Percentiles rank a stretch among this genome's conserved stretches.
Conservation (phyloP, 2,888 invertebrate genomes). For the Nephrocerus scutellatus region DNA sequence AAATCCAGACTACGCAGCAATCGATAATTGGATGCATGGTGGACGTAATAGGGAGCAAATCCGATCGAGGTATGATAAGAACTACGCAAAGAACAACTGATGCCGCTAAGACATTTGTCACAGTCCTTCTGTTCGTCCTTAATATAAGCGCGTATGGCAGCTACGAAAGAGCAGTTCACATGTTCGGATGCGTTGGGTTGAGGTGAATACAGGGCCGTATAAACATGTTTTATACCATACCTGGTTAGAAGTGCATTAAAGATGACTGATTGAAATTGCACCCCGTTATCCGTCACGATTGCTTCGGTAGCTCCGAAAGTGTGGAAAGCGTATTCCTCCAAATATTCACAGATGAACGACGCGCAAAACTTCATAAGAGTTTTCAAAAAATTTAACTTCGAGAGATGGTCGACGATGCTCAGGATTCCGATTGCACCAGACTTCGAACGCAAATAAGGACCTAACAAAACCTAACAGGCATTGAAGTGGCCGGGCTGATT, state of each 20-base stretch:
- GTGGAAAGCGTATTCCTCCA: slow-evolving; percentile 13
- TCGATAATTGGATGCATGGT: slow-evolving; percentile 12
- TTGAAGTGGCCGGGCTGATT: slow-evolving; percentile 8
- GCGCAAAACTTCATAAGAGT: slow-evolving; percentile 8
- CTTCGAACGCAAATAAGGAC: no score
- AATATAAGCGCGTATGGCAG: slow-evolving; percentile 15
- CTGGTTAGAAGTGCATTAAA: slow-evolving; percentile 12
- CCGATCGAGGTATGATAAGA: slow-evolving; percentile 9
- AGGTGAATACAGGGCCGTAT: slow-evolving; percentile 16
- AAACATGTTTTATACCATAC: slow-evolving; percentile 11
- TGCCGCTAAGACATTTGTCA: slow-evolving; percentile 13
- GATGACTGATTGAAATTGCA: slow-evolving; percentile 14
- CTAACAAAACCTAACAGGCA: slow-evolving; percentile 5
- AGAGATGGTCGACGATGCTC: slow-evolving; percentile 11
- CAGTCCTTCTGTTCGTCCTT: slow-evolving; percentile 14
- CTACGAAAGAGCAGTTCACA: slow-evolving; percentile 16
- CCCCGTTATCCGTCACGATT: slow-evolving; percentile 16
- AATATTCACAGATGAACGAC: slow-evolving; percentile 2
- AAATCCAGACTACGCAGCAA: slow-evolving; percentile 7
- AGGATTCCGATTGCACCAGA: slow-evolving; percentile 8
- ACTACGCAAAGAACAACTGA: slow-evolving; percentile 11
- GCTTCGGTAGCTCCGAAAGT: slow-evolving; percentile 17
- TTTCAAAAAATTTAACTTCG: slow-evolving; percentile 14
- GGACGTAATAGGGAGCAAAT: slow-evolving; percentile 14
- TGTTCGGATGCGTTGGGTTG: slow-evolving; percentile 17